Conservation (phyloP, 1,140 invertebrate genomes). For the Sitobion miscanthi region DNA sequence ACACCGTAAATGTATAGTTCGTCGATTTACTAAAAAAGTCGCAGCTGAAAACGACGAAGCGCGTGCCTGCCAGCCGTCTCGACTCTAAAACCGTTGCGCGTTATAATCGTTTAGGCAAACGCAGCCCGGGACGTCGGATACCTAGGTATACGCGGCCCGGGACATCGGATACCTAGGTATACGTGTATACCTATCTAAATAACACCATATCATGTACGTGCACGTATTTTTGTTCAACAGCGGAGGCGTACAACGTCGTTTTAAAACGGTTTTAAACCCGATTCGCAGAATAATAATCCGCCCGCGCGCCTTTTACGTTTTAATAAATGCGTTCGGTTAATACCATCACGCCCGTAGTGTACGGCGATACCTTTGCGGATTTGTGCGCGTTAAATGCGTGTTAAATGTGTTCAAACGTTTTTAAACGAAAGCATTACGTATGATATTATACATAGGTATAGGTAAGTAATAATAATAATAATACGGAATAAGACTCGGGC, state of each 20-base stretch:
- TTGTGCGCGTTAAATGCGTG: neutral
- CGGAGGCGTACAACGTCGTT: neutral
- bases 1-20: neutral
- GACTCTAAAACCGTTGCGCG: neutral
- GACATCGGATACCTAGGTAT: neutral
- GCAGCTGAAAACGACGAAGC: neutral
- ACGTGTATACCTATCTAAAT: neutral
- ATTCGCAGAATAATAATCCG: neutral
- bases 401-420: neutral
- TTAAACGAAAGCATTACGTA: neutral
- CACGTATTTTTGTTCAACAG: neutral
- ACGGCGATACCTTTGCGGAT: neutral
- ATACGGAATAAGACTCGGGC: neutral
- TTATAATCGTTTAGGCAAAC: too few species aligned
- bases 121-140: neutral
- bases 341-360: too few species aligned
- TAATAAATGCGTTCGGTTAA: too few species aligned
- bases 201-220: neutral
- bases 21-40: neutral
- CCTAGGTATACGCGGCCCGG: too few species aligned
- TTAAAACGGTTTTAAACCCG: neutral
- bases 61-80: too few species aligned
- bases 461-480: too few species aligned
- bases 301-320: too few species aligned
- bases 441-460: too few species aligned